Evolutionary conservation across 2,888 invertebrate genomes (phyloP).

Genomic region (Graphium colonna): DNA sequence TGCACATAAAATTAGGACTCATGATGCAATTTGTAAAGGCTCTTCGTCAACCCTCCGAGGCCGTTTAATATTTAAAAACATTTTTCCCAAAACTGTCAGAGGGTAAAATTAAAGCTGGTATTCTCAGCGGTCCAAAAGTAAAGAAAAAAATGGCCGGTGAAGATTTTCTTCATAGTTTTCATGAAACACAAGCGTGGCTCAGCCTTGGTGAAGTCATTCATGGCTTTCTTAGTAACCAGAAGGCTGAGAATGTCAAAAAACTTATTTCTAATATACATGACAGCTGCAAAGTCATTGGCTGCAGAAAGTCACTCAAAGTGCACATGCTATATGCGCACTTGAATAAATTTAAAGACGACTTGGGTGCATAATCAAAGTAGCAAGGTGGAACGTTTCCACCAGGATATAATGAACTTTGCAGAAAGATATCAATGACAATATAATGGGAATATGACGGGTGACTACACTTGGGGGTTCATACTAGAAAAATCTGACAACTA

Average conservation of each 20-base stretch:
- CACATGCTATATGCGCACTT: conserved; percentile 28
- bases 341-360: conserved; percentile 32
- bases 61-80: conserved; percentile 27
- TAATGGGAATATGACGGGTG: conserved; percentile 29
- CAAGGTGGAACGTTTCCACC: conserved; percentile 29
- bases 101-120: conserved; percentile 28
- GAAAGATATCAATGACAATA: conserved; percentile 24
- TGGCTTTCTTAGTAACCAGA: conserved; percentile 27
- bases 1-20: conserved; percentile 28
- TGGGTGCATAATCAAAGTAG: conserved; percentile 28
- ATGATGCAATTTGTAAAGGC: conserved; percentile 28
- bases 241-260: conserved; percentile 26
- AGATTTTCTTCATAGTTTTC: conserved; percentile 20
- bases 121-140: conserved; percentile 28
- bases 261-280: conserved; percentile 22
- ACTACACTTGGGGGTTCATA: conserved; percentile 29
- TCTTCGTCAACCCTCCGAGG: conserved; percentile 25
- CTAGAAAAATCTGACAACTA: conserved; percentile 28
- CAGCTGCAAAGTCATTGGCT: conserved; percentile 18
- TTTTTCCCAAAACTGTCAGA: conserved; percentile 29
- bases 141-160: conserved; percentile 26
- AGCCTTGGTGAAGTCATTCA: conserved; percentile 27
- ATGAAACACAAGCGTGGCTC: conserved; percentile 24
- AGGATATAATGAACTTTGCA: conserved; percentile 27
- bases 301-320: conserved; percentile 13